Evolutionary conservation across 2,113 vertebrate species (phyloP).

Genomic region (Corythornis vintsioides): DNA sequence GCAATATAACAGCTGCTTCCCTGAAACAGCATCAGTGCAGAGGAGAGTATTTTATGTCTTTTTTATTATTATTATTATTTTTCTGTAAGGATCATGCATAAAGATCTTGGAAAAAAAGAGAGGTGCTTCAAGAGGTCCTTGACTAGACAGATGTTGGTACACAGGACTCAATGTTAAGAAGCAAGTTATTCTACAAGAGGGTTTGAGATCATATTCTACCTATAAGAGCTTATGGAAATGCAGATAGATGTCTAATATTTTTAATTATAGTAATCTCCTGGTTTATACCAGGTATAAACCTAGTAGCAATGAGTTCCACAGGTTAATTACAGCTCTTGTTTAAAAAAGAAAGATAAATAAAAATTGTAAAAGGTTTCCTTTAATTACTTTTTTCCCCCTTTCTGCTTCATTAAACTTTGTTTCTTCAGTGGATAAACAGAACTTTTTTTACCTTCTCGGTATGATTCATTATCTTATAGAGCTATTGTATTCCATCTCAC

Average conservation of each 20-base stretch:
- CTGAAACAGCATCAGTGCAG: not conserved
- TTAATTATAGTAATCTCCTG: slow-evolving; percentile 21
- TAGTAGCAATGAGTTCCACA: not conserved
- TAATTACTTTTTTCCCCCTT: not conserved
- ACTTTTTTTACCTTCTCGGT: not conserved
- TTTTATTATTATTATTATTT: not conserved
- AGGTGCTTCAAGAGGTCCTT: not conserved
- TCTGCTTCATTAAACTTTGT: not conserved
- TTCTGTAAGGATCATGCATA: not conserved
- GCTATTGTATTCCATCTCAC: not conserved
- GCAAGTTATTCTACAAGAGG: not conserved
- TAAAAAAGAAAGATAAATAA: not conserved
- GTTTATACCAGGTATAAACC: too few relatives aligned
- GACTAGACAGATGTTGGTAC: not conserved
- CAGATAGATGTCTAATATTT: not conserved
- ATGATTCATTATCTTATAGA: not conserved
- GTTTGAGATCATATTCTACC: not conserved
- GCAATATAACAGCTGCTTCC: not conserved
- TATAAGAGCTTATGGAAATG: not conserved
- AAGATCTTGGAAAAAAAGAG: not conserved
- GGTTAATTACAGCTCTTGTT: slow-evolving; percentile 1
- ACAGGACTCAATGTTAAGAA: not conserved
- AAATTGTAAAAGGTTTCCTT: not conserved
- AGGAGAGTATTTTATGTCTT: not conserved
- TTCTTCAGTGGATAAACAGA: not conserved